Percentiles rank a stretch among this genome's conserved stretches.
phyloP scores from a whole-genome alignment of 1,140 invertebrate genomes.

The Trichonephila clavipes region DNA sequence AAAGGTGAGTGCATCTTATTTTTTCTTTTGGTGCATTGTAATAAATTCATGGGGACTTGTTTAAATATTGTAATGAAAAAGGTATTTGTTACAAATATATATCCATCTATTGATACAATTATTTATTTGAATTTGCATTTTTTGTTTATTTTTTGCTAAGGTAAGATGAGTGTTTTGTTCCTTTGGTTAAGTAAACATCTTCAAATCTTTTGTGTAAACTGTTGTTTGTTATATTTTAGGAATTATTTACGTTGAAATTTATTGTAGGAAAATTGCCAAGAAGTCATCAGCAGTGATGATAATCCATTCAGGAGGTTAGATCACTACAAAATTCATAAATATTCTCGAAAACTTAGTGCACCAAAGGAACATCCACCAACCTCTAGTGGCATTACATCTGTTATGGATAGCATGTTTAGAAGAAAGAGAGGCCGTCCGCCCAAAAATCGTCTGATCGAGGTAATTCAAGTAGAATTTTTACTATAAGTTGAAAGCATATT shows the following conservation, averaged over 20 bases:
- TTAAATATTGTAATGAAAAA: background rate
- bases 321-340: conserved; percentile 94
- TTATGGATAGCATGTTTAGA: conserved; percentile 90
- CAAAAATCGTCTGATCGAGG: conserved; percentile 94
- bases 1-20: too few relatives aligned
- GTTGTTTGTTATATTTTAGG: background rate
- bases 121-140: background rate
- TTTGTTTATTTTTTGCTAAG: background rate
- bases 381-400: conserved; percentile 82
- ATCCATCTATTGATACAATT: background rate
- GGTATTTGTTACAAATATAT: background rate
- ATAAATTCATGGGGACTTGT: background rate
- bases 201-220: background rate
- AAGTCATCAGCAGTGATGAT: conserved; percentile 90
- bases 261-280: conserved; percentile 90
- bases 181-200: background rate
- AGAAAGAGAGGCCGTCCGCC: conserved; percentile 93
- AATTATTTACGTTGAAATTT: conserved; percentile 29
- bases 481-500: too few relatives aligned
- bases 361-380: conserved; percentile 80
- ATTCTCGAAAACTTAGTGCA: conserved; percentile 83
- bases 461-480: conserved; percentile 74
- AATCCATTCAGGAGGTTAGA: conserved; percentile 92
- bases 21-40: background rate
- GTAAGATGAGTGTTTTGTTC: background rate